Percentiles rank a stretch among this genome's conserved stretches.
Evolutionary conservation across 2,113 vertebrate species (phyloP).

Genomic region (Rhinolophus sinicus): DNA sequence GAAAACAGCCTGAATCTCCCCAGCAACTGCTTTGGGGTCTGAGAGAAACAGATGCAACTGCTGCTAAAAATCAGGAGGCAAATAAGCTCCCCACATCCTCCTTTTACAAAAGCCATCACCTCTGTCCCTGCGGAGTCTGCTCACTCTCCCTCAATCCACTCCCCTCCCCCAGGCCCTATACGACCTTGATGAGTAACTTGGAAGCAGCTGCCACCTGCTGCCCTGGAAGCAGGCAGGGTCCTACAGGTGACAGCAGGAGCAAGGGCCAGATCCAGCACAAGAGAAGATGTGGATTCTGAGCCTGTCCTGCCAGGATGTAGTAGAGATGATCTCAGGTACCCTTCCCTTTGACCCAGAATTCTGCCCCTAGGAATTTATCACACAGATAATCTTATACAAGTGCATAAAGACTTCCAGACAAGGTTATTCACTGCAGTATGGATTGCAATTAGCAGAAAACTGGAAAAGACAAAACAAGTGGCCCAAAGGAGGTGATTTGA

Average conservation of each 20-base stretch:
- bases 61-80: background rate
- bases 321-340: background rate
- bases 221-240: background rate
- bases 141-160: background rate
- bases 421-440: background rate
- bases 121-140: background rate
- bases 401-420: background rate
- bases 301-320: background rate
- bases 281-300: background rate
- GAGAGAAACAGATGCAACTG: background rate
- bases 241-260: background rate
- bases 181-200: background rate
- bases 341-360: background rate
- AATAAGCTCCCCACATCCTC: background rate
- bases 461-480: too few relatives aligned
- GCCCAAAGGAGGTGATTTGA: background rate
- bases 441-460: constrained; percentile 11
- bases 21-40: background rate
- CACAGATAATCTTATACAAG: background rate
- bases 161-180: accelerated
- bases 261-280: background rate
- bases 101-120: background rate
- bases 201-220: background rate
- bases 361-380: background rate
- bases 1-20: background rate